These are phyloP conservation scores for Clitarchus hookeri DNA, from an alignment of 2,888 invertebrate species.

Conservation along the genomic window DNA sequence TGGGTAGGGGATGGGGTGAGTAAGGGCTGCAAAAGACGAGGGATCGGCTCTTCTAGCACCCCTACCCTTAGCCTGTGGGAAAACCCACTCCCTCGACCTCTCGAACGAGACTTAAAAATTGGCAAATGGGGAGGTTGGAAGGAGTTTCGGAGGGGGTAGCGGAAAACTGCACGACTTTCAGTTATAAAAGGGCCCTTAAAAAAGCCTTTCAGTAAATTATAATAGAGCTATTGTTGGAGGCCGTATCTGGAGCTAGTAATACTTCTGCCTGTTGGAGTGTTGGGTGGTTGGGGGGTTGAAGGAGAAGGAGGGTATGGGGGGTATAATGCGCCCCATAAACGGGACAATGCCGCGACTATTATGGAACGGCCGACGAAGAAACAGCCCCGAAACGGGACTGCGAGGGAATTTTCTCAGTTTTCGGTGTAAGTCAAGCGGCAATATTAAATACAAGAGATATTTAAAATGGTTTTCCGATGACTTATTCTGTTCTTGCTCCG, in stretches of 20 bases:
- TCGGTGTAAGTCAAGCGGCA: background rate
- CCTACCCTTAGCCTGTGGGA: background rate
- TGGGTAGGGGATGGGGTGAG: background rate
- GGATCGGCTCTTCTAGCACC: background rate
- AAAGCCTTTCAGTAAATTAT: constrained; percentile 14
- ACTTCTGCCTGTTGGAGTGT: background rate
- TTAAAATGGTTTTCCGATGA: background rate
- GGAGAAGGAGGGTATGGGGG: background rate
- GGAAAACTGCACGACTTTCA: constrained; percentile 14
- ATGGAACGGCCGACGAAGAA: background rate
- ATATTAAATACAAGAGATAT: background rate
- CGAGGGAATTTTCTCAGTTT: background rate
- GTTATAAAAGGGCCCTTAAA: constrained; percentile 14
- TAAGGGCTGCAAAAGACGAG: background rate
- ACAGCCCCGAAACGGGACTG: background rate
- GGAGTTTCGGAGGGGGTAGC: background rate
- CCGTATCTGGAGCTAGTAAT: background rate
- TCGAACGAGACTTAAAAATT: background rate
- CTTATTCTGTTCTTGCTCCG: too few relatives aligned
- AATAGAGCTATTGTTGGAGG: background rate
- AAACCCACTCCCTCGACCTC: background rate
- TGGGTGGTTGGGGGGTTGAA: too few relatives aligned
- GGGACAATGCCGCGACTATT: constrained; percentile 2
- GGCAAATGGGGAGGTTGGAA: background rate
- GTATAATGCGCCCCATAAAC: constrained; percentile 5